Base-by-base conservation (phyloP, 1,140 invertebrate species). In the Meloidogyne chitwoodi region DNA sequence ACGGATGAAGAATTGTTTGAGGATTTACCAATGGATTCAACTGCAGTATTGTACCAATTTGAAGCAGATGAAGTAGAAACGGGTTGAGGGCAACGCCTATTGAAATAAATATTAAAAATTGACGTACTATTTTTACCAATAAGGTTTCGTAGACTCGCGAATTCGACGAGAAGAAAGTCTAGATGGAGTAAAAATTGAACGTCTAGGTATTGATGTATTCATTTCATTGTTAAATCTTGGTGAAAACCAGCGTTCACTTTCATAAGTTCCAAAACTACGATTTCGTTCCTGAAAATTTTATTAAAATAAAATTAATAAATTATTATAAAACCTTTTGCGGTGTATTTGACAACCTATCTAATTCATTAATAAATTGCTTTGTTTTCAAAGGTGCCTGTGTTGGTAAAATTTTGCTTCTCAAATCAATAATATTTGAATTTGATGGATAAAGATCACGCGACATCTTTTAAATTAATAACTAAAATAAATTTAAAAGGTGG, bases 111-210 rank as follows among this genome's bases (percentile, higher is more conserved):
- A 68, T 16, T 22, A 24, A 0, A 22, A 34, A 29, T 12, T 31
- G 2, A 68, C 4, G 14, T 22, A 14, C 24, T 68, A 67, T 70
- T 61, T 26, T 27, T 38, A 75, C 73, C 73, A 75, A 44, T 75
- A 75, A 29, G 73, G 73, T 74, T 75, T 75, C n/a, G 41, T 68
- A 24, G 73, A 22, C 48, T 68, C 73, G 2, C 73, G 73, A n/a
- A 26, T 34, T 72, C 70, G n/a, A 56, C 64, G 70, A 62, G 70
- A 34, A 26, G 70, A 72, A 26, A 77, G 69, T 44, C 76, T 78
- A 26, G 76, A 77, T 12, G 75, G 76, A 22, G 76, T 77, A 66
- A 75, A 74, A 41, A 77, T 77, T 31, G 76, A 77, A 38, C 65
- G 72, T 77, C 73, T 72, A 16, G 76, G 76, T 22, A 75, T 74